A percentile compares a stretch with the other conserved stretches of the same genome.
Conservation (phyloP, 2,888 invertebrate species). For the Linnaemya vulpina region DNA sequence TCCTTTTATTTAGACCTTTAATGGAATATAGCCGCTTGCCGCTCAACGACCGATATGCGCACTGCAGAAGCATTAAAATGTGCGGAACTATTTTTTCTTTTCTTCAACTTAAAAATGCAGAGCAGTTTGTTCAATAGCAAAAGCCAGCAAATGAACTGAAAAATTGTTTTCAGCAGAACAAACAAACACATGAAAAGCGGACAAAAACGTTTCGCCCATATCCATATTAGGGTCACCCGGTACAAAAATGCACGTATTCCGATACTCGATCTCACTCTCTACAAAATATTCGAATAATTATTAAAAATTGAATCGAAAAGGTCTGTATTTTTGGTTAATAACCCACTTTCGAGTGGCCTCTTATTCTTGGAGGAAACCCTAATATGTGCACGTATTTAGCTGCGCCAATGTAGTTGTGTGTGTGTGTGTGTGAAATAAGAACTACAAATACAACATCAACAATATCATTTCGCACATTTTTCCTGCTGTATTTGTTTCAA, state of each 20-base stretch:
- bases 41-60: background rate
- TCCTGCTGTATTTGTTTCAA: constrained; percentile 21
- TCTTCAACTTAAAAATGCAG: constrained; percentile 41
- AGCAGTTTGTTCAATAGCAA: constrained; percentile 49
- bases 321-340: too few relatives aligned
- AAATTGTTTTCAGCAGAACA: constrained; percentile 73
- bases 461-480: constrained; percentile 17
- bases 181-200: constrained; percentile 42
- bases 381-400: background rate
- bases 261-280: too few relatives aligned
- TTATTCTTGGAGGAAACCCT: too few relatives aligned
- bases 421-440: background rate
- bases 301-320: too few relatives aligned
- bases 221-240: background rate
- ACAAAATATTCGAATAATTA: too few relatives aligned
- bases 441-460: background rate
- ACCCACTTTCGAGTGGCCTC: too few relatives aligned
- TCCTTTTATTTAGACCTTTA: too few relatives aligned
- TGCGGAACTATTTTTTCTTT: constrained; percentile 9
- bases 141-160: constrained; percentile 75
- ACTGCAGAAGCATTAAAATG: background rate
- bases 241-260: background rate
- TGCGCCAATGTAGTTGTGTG: too few relatives aligned
- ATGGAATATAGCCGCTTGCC: background rate
- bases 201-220: constrained; percentile 6